Evolutionary conservation across 2,888 invertebrate species (phyloP).

Genomic region (Marasmarcha lunaedactyla): DNA sequence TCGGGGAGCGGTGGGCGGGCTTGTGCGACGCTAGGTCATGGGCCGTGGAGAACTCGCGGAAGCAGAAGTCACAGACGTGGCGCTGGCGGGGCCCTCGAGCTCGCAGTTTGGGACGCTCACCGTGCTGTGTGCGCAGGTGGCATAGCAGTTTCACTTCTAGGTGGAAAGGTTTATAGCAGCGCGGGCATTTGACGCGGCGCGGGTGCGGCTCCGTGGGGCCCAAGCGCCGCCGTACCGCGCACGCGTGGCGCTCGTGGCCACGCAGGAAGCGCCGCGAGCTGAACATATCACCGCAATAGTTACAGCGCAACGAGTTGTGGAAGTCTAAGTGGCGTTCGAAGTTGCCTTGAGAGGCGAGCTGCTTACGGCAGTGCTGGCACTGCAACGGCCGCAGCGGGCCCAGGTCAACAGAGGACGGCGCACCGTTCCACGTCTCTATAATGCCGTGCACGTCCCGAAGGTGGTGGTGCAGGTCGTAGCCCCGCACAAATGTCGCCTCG

Average conservation of each 20-base stretch:
- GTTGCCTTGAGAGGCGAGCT: slow-evolving; percentile 57
- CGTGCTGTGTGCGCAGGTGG: slow-evolving; percentile 51
- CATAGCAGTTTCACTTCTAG: slow-evolving; percentile 61
- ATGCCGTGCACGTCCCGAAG: slow-evolving; percentile 47
- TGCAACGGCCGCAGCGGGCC: slow-evolving; percentile 55
- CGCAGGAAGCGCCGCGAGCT: slow-evolving; percentile 50
- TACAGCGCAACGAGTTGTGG: slow-evolving; percentile 58
- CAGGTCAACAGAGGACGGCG: slow-evolving; percentile 22
- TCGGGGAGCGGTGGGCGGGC: slow-evolving; percentile 52
- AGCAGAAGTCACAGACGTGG: slow-evolving; percentile 59
- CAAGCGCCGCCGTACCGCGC: slow-evolving; percentile 51
- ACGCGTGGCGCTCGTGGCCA: slow-evolving; percentile 53
- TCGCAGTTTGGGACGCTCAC: slow-evolving; percentile 32
- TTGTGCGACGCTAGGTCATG: slow-evolving; percentile 47
- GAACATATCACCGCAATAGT: slow-evolving; percentile 63
- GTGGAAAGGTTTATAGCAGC: slow-evolving; percentile 63
- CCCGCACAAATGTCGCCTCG: slow-evolving; percentile 43
- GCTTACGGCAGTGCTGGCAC: slow-evolving; percentile 56
- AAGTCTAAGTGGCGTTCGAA: slow-evolving; percentile 61
- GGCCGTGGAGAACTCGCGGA: slow-evolving; percentile 54
- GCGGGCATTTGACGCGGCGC: slow-evolving; percentile 50
- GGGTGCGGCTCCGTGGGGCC: slow-evolving; percentile 53
- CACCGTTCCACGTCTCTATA: slow-evolving; percentile 48
- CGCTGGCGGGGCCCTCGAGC: slow-evolving; percentile 34
- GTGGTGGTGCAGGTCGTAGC: slow-evolving; percentile 55